Evolutionary conservation across 2,113 vertebrate species (phyloP).

Genomic region (Xenopus tropicalis): UCB_Xtro_10.0 CM004451.2:84812501-84813000

Average conservation of each 20-base stretch:
- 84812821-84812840: too few species aligned
- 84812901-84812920: slow-evolving; percentile 86
- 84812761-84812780: too few species aligned
- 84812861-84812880: accelerated
- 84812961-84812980: slow-evolving; percentile 87
- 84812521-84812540: slow-evolving; percentile 92
- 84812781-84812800: too few species aligned
- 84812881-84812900: slow-evolving; percentile 86
- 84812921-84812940: slow-evolving; percentile 84
- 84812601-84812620: slow-evolving; percentile 89
- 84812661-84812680: slow-evolving; percentile 78
- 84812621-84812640: slow-evolving; percentile 84
- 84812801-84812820: too few species aligned
- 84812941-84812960: slow-evolving; percentile 87
- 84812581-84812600: slow-evolving; percentile 82
- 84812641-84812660: slow-evolving; percentile 87
- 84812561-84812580: slow-evolving; percentile 89
- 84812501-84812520: slow-evolving; percentile 85
- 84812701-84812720: slow-evolving; percentile 77
- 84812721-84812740: too few species aligned
- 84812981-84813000: slow-evolving; percentile 80
- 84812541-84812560: slow-evolving; percentile 90
- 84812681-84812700: slow-evolving; percentile 79
- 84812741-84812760: too few species aligned
- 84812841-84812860: too few species aligned